phyloP scores from a whole-genome alignment of 2,888 invertebrate genomes.

The Drosophila formosana region DNA sequence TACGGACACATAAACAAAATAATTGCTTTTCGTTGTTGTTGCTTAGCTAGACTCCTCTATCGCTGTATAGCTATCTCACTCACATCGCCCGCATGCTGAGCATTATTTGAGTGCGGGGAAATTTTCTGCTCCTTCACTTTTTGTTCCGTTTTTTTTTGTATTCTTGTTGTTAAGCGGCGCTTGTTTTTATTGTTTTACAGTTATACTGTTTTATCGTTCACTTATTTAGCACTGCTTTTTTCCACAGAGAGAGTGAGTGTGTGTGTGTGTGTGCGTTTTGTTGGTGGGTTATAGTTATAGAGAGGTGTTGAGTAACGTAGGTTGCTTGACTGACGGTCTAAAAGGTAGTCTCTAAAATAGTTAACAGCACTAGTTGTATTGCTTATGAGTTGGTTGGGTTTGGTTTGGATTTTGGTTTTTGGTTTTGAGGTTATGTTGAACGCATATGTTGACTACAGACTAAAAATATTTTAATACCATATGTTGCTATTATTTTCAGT shows the following conservation, averaged over 20 bases:
- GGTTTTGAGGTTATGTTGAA: conserved; percentile 59
- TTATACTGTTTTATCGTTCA: conserved; percentile 24
- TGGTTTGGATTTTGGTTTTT: conserved; percentile 20
- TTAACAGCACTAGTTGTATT: conserved; percentile 76
- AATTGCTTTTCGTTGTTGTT: conserved; percentile 78
- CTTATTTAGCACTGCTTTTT: conserved; percentile 33
- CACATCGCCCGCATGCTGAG: conserved; percentile 46
- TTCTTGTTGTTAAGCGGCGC: conserved; percentile 7
- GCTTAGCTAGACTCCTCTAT: conserved; percentile 27
- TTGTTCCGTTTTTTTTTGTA: not conserved
- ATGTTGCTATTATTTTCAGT: conserved; percentile 70
- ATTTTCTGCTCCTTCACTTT: not conserved
- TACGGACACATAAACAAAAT: conserved; percentile 64
- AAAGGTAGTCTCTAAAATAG: conserved; percentile 68
- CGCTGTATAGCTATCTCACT: conserved; percentile 51
- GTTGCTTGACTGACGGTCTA: conserved; percentile 40
- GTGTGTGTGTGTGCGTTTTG: conserved; percentile 27
- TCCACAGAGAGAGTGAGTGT: conserved; percentile 9
- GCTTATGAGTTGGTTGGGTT: conserved; percentile 65
- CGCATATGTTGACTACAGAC: conserved; percentile 50
- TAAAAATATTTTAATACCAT: conserved; percentile 73
- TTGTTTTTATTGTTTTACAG: conserved; percentile 29
- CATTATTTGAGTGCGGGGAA: conserved; percentile 22
- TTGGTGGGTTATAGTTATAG: conserved; percentile 59
- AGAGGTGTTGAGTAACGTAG: conserved; percentile 63